Evolutionary conservation across 2,888 invertebrate species (phyloP).

Genomic region (Pheosia gnoma): DNA sequence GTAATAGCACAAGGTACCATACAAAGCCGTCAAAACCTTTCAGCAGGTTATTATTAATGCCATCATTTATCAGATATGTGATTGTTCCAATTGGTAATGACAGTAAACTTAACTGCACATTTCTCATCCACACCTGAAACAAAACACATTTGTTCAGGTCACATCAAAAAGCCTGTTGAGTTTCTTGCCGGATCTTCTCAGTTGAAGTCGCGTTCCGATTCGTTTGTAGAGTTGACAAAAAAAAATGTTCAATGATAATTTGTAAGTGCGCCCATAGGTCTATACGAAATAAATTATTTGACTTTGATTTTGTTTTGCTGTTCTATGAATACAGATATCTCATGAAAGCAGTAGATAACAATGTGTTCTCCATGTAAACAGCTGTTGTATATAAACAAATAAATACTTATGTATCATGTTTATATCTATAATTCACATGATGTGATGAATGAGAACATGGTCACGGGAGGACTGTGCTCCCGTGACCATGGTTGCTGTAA

Average conservation of each 20-base stretch:
- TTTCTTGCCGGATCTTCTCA: too few species aligned
- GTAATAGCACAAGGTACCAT: slow-evolving; percentile 93
- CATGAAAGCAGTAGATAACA: slow-evolving; percentile 1
- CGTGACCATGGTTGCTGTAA: too few species aligned
- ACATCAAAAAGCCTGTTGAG: not conserved
- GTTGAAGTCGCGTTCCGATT: too few species aligned
- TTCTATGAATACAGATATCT: not conserved
- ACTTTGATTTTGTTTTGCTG: not conserved
- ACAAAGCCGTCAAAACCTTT: slow-evolving; percentile 92
- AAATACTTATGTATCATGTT: not conserved
- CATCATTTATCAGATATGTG: slow-evolving; percentile 91
- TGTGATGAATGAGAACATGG: not conserved
- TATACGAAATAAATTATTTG: too few species aligned
- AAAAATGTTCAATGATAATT: too few species aligned
- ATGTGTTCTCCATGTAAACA: slow-evolving; percentile 7
- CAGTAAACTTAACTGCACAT: slow-evolving; percentile 96
- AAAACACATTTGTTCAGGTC: slow-evolving; percentile 24
- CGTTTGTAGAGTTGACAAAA: too few species aligned
- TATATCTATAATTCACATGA: not conserved
- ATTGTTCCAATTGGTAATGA: slow-evolving; percentile 95
- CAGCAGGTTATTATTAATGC: slow-evolving; percentile 85
- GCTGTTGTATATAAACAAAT: not conserved
- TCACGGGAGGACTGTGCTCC: too few species aligned
- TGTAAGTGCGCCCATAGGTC: too few species aligned
- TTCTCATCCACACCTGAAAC: slow-evolving; percentile 94